Percentiles rank a stretch among this genome's conserved stretches.
Evolutionary conservation across 1,140 invertebrate species (phyloP).

Genomic region (Heterodera carotae): DNA sequence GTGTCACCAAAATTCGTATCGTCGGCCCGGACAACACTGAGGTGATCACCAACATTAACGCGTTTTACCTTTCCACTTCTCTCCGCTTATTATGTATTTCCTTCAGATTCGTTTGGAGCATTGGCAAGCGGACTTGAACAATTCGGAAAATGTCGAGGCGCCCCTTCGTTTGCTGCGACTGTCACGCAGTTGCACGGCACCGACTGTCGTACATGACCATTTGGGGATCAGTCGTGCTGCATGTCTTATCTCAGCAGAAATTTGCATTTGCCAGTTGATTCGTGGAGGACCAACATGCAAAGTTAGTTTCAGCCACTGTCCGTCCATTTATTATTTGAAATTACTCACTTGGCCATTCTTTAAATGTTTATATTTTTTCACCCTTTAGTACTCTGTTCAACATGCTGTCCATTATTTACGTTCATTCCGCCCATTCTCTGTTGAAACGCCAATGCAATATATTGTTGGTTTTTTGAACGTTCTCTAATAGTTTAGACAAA

Average conservation of each 20-base stretch:
- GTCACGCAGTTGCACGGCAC: slow-evolving; percentile 45
- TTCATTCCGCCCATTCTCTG: slow-evolving; percentile 54
- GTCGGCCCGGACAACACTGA: slow-evolving; percentile 47
- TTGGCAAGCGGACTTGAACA: slow-evolving; percentile 63
- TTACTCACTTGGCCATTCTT: too few species aligned
- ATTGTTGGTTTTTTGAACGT: slow-evolving; percentile 33
- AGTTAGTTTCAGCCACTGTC: slow-evolving; percentile 30
- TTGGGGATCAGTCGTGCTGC: slow-evolving; percentile 62
- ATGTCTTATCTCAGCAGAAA: slow-evolving; percentile 54
- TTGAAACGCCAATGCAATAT: slow-evolving; percentile 65
- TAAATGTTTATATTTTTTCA: not conserved
- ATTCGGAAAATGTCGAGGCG: slow-evolving; percentile 54
- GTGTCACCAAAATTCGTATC: slow-evolving; percentile 50
- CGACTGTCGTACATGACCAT: slow-evolving; percentile 57
- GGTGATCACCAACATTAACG: slow-evolving; percentile 22
- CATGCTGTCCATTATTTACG: slow-evolving; percentile 59
- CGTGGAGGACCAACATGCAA: slow-evolving; percentile 55
- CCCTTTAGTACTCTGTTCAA: slow-evolving; percentile 59
- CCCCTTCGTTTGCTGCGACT: slow-evolving; percentile 56
- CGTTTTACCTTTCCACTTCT: not conserved
- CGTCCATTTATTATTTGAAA: too few species aligned
- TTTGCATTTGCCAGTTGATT: slow-evolving; percentile 56
- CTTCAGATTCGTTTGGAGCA: slow-evolving; percentile 58
- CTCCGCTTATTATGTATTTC: not conserved
- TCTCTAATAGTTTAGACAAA: too few species aligned